Base-by-base conservation (phyloP, 2,113 vertebrate genomes). In the Odontesthes bonariensis region DNA sequence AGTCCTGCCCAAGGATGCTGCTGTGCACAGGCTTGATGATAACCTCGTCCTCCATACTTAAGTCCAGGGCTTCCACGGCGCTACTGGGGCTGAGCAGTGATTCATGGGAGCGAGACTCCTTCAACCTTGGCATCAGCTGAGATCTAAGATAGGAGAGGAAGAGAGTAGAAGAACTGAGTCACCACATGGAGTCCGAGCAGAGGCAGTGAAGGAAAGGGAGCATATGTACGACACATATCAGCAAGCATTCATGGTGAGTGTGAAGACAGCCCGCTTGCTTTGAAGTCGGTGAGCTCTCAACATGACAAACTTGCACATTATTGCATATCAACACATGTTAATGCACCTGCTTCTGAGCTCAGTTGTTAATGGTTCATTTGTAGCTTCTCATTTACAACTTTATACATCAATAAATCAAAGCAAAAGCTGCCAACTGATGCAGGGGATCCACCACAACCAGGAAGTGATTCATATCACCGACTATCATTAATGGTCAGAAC, bases 81-180 rank as follows among this genome's bases (percentile, higher is more conserved):
- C 96, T 97, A 89, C 96, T 98, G 89, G 98, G 98, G 92, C 97
- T 98, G 93, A 99, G 97, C 94, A 99, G 90, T 84, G 98, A 99
- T 94, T 99, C 98, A 97, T 98, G 97, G 85, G 97, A 99, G 86
- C 98, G 97, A 1, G 98, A 99, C 94, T 99, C 98, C 88, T 99
- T 99, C 97, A 99, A 95, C 92, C 97, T 99, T 80, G 96, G 97
- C 98, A 99, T 99, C 95, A 98, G 96, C 96, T 98, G 97, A 94
- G 97, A 98, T 96, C 97, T 98, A 83, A n/a, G 58, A 77, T 59
- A 6, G 65, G 73, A 74, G 9, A 55, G 47, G 11, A 33, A 79
- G 56, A 62, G 35, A 72, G 49, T 0, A 0, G 44, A 42, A 87
- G 56, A 35, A 38, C 10, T 78, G 76, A 89, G 83, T 85, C 79